Conservation (phyloP, 2,888 invertebrate species). For the Encarsia formosa region DNA sequence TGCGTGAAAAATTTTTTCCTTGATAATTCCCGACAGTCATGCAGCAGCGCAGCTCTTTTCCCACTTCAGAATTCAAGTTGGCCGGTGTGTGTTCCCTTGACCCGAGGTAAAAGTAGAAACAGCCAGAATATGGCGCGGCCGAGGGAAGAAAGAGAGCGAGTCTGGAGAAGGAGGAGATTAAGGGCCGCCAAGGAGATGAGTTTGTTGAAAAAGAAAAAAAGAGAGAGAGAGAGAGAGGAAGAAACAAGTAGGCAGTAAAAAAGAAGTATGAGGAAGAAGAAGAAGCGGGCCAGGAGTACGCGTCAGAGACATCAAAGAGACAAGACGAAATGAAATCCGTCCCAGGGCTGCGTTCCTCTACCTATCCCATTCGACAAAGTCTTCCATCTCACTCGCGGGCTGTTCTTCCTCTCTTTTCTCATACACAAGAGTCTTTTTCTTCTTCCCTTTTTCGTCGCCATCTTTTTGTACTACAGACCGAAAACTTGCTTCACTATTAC, state of each 20-base stretch:
- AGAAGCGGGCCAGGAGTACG: conserved; percentile 52
- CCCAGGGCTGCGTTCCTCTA: conserved; percentile 33
- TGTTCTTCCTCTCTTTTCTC: conserved; percentile 19
- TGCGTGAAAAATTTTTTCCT: background rate
- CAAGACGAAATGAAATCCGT: conserved; percentile 53
- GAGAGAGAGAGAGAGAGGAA: background rate
- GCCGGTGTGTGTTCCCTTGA: too few species aligned
- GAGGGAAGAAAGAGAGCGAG: too few species aligned
- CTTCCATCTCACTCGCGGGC: conserved; percentile 7
- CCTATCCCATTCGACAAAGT: conserved; percentile 6
- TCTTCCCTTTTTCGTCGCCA: background rate
- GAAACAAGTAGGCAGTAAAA: background rate
- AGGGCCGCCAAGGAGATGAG: conserved; percentile 51
- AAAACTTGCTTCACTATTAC: too few species aligned
- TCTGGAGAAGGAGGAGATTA: too few species aligned
- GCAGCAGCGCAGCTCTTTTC: too few species aligned
- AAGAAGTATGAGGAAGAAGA: conserved; percentile 34
- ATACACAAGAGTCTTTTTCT: conserved; percentile 19
- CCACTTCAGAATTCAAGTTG: too few species aligned
- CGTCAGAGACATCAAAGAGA: conserved; percentile 53
- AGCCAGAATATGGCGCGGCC: conserved; percentile 35
- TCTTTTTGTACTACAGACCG: too few species aligned
- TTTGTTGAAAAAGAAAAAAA: conserved; percentile 46
- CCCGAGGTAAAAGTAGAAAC: conserved; percentile 14
- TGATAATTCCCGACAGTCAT: too few species aligned